Evolutionary conservation across 1,140 invertebrate genomes (phyloP).

Genomic region (Colletes latitarsis): DNA sequence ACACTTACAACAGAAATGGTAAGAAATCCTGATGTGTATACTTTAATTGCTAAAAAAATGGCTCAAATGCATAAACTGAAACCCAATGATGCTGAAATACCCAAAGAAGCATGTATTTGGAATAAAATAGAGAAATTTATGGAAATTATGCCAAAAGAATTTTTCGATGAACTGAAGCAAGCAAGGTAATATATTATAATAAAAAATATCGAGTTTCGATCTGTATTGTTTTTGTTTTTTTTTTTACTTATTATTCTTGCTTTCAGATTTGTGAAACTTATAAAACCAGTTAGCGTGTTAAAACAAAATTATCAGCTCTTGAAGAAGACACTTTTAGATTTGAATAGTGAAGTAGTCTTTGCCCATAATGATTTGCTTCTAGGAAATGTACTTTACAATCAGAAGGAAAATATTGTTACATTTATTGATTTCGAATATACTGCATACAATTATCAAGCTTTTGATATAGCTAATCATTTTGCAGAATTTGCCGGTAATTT

Average conservation of each 20-base stretch:
- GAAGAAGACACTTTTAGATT: constrained; percentile 84
- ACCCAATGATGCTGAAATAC: constrained; percentile 68
- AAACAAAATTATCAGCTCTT: constrained; percentile 87
- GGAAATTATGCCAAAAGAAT: constrained; percentile 85
- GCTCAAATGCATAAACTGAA: constrained; percentile 89
- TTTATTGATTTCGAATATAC: constrained; percentile 99
- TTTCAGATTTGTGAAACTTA: constrained; percentile 86
- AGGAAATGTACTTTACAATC: constrained; percentile 94
- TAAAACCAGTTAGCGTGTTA: constrained; percentile 86
- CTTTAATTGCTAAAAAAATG: constrained; percentile 89
- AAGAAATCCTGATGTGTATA: constrained; percentile 86
- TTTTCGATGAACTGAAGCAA: constrained; percentile 84
- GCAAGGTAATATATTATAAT: constrained; percentile 80
- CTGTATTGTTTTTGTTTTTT: background rate
- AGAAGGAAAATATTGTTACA: constrained; percentile 86
- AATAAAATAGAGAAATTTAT: constrained; percentile 89
- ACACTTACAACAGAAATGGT: constrained; percentile 88
- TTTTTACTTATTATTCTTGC: constrained; percentile 35
- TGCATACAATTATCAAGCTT: constrained; percentile 96
- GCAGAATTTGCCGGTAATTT: constrained; percentile 95
- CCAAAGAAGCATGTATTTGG: constrained; percentile 86
- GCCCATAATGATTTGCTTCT: constrained; percentile 98
- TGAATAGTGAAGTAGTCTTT: constrained; percentile 94
- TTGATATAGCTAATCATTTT: constrained; percentile 99
- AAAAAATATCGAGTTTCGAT: background rate